Conservation (phyloP, 2,113 vertebrate species). For the Tragelaphus scriptus region DNA sequence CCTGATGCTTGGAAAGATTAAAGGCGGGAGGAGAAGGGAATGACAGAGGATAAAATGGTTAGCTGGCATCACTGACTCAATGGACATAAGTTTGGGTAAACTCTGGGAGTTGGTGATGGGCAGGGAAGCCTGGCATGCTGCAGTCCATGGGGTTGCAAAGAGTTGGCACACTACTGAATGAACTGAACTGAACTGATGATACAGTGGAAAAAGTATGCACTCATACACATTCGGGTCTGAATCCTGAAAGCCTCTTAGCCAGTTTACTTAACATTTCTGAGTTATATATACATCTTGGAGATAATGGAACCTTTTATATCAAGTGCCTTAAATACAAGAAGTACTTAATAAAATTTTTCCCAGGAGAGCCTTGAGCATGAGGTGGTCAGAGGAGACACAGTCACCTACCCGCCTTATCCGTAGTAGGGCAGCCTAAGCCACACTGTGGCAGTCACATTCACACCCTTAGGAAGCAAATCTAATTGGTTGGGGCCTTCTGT, state of each 20-base stretch:
- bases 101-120: not conserved
- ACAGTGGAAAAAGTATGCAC: not conserved
- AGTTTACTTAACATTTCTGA: not conserved
- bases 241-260: not conserved
- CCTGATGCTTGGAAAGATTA: not conserved
- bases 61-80: not conserved
- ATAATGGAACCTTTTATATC: not conserved
- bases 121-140: not conserved
- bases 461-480: constrained; percentile 58
- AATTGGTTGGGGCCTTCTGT: constrained; percentile 78
- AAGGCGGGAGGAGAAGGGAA: not conserved
- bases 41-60: not conserved
- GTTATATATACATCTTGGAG: not conserved
- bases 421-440: constrained; percentile 80
- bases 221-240: not conserved
- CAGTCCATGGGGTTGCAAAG: not conserved
- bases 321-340: not conserved
- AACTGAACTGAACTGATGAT: not conserved
- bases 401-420: constrained; percentile 1
- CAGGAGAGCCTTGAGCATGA: not conserved
- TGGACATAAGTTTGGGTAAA: not conserved
- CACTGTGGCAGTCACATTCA: constrained; percentile 72
- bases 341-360: not conserved
- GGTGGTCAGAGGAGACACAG: not conserved
- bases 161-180: not conserved